These are phyloP conservation scores for Chrysochloris asiatica DNA, from an alignment of 2,113 vertebrate species.

Conservation along the genomic window DNA sequence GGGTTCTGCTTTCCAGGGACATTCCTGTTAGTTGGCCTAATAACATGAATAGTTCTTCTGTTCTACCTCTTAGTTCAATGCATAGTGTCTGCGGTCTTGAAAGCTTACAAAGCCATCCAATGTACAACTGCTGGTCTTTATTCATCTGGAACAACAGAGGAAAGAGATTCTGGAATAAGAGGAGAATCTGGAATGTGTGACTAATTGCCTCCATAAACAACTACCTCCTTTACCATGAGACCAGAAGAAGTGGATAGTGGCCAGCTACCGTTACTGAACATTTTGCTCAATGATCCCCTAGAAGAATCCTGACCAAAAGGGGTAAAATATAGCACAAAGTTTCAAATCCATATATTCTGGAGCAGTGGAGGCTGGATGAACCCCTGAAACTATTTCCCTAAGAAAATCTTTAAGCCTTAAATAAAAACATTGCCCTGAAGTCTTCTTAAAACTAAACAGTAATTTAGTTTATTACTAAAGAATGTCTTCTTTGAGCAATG, in stretches of 20 bases:
- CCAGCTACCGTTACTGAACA: not conserved
- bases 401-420: not conserved
- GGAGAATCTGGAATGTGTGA: not conserved
- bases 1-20: not conserved
- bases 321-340: not conserved
- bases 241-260: not conserved
- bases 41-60: not conserved
- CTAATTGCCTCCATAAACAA: not conserved
- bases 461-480: not conserved
- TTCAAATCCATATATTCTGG: not conserved
- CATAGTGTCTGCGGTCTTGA: not conserved
- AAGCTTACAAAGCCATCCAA: not conserved
- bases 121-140: not conserved
- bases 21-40: not conserved
- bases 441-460: not conserved
- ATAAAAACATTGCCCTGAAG: not conserved
- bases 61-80: not conserved
- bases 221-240: not conserved
- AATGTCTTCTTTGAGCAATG: not conserved
- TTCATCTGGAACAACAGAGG: not conserved
- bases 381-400: not conserved
- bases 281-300: not conserved
- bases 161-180: not conserved
- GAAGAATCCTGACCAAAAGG: not conserved
- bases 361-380: not conserved